Evolutionary conservation across 2,888 invertebrate genomes (phyloP), one percentile per base, ranked within the genome.

Genomic region (Minunthozetes semirufus): DNA sequence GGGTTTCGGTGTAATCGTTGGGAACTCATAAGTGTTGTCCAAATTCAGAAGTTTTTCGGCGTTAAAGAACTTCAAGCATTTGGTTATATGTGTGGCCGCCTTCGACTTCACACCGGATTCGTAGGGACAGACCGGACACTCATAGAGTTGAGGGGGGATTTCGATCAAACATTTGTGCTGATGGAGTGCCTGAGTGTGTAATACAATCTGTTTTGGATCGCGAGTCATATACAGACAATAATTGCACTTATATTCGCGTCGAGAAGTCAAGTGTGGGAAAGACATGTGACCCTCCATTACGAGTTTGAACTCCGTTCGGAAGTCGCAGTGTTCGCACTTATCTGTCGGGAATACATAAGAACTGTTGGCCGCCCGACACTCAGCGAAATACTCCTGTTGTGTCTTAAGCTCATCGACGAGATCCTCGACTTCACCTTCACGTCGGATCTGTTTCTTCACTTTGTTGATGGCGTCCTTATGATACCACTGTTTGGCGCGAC

Each of bases 51-150:
- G 95, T 66, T 88, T 85, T 78, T 93, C 93, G 0, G 93, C 90
- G 82, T 92, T 90, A 84, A 93, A 95, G 82, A 92, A 92, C 83
- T 94, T 93, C 59, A 89, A 88, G 83, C 96, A 96, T 1, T 92
- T 90, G 76, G 91, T 88, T 78, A 90, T 87, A 85, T 96, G 96
- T 53, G 94, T 87, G 0, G 90, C 91, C 79, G 95, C 84, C 83
- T 94, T 94, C 38, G 92, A 92, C 84, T 93, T 94, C 74, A 93
- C 92, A 81, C 93, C 93, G 80, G 94, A 93, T 83, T 96, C 95
- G 81, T 94, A 95, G 0, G 93, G 91, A 85, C 96, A 96, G 81
- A 93, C 91, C 0, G 92, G 90, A 82, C 95, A 96, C 82, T 94
- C 93, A 83, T 94, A 94, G 83, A 91, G 91, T 0, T 92, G 89